These are phyloP conservation scores for Megalonaias nervosa DNA, from an alignment of 1,140 invertebrate genomes.

Conservation along the genomic window DNA sequence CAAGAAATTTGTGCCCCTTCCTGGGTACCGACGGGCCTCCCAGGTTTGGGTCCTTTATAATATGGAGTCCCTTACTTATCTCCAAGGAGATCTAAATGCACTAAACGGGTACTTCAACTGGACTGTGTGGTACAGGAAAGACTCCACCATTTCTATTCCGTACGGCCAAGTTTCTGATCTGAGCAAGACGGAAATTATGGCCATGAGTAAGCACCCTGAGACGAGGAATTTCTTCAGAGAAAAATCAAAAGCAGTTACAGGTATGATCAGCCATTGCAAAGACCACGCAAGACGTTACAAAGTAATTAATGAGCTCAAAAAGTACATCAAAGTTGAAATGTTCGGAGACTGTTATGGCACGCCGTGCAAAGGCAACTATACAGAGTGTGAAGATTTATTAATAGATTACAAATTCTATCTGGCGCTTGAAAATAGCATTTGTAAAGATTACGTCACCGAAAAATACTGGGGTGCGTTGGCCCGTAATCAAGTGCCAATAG, in stretches of 20 bases:
- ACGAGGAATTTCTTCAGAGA: constrained; percentile 29
- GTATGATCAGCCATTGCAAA: constrained; percentile 77
- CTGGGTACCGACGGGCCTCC: constrained; percentile 30
- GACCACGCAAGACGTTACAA: constrained; percentile 73
- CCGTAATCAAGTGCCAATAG: constrained; percentile 49
- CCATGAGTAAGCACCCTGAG: constrained; percentile 8
- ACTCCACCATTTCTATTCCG: constrained; percentile 48
- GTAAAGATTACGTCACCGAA: constrained; percentile 66
- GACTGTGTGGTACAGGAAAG: constrained; percentile 53
- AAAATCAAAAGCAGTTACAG: constrained; percentile 73
- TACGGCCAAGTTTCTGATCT: constrained; percentile 44
- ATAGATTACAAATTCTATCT: constrained; percentile 90
- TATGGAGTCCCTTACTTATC: constrained; percentile 52
- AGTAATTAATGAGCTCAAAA: constrained; percentile 74
- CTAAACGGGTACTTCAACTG: constrained; percentile 52
- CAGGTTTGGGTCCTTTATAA: constrained; percentile 57
- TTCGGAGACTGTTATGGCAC: constrained; percentile 38
- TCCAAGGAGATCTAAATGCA: constrained; percentile 36
- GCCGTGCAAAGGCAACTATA: constrained; percentile 41
- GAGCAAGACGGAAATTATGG: constrained; percentile 7
- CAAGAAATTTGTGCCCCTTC: constrained; percentile 30
- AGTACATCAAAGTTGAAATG: constrained; percentile 75
- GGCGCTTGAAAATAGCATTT: constrained; percentile 67
- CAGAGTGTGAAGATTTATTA: constrained; percentile 34
- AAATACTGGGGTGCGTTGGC: constrained; percentile 61